Conservation (phyloP, 2,888 invertebrate species). For the Lomographa bimaculata region DNA sequence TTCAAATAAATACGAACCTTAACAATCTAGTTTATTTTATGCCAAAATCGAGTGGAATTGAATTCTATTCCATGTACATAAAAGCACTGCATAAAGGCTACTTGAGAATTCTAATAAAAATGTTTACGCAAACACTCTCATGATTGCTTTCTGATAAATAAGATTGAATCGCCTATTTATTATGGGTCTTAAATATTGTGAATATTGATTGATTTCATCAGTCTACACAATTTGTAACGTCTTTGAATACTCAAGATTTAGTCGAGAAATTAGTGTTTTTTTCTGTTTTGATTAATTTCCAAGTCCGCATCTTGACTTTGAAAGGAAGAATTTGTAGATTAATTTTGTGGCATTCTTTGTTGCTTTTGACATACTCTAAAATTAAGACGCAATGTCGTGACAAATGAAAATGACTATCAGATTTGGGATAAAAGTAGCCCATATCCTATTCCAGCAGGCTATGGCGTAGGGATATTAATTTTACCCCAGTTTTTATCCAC, state of each 20-base stretch:
- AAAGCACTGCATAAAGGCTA: slow-evolving; percentile 48
- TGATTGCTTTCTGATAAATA: slow-evolving; percentile 33
- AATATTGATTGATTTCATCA: slow-evolving; percentile 13
- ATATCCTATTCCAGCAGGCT: too few relatives aligned
- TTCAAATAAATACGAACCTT: slow-evolving; percentile 53
- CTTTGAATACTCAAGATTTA: slow-evolving; percentile 5
- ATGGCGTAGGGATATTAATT: too few relatives aligned
- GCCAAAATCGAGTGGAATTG: slow-evolving; percentile 53
- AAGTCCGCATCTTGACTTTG: too few relatives aligned
- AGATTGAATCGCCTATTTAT: slow-evolving; percentile 17
- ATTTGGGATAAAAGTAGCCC: too few relatives aligned
- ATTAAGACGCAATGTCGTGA: too few relatives aligned
- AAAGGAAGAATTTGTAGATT: too few relatives aligned
- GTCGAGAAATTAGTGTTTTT: too few relatives aligned
- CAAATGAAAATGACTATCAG: too few relatives aligned
- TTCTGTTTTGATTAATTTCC: too few relatives aligned
- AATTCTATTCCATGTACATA: slow-evolving; percentile 47
- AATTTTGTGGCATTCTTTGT: too few relatives aligned
- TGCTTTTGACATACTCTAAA: too few relatives aligned
- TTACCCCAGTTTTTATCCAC: too few relatives aligned
- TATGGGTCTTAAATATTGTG: slow-evolving; percentile 9
- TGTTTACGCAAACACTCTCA: slow-evolving; percentile 47
- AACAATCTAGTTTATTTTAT: slow-evolving; percentile 57
- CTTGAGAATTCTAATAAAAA: slow-evolving; percentile 47
- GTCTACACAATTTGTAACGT: slow-evolving; percentile 14